Evolutionary conservation across 2,888 invertebrate genomes (phyloP), one percentile per base, ranked within the genome.

Genomic region (Cephus pygmeus): DNA sequence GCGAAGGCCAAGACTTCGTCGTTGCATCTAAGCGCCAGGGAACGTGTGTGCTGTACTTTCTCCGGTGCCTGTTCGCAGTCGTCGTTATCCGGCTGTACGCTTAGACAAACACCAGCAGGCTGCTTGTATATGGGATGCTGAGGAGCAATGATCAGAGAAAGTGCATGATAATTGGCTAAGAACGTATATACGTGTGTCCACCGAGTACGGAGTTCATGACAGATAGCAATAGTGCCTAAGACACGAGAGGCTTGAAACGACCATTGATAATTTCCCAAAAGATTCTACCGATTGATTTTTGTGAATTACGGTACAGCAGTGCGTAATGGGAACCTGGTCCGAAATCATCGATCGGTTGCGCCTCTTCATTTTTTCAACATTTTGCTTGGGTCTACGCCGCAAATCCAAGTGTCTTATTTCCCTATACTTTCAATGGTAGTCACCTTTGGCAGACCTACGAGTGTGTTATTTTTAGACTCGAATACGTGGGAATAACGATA

Each of bases 121-220:
- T 56, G 56, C 56, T 56, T 56, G 56, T 56, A 23, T 2, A 23
- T 23, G 56, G 56, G 56, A 56, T 56, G 56, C 56, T 73, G 69
- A 40, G 73, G 23, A 68, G 34, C 12, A 71, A 12, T 2, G 12
- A 71, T 71, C 71, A 71, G 71, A 71, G 71, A 71, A 71, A 71
- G 71, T n/a, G 4, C 73, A 76, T 73, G 78, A 69, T 76, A 76
- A 78, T 78, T 78, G 78, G 33, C 68, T 35, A 73, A 56, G 56
- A 56, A 9, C 3, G 2, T 69, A 69, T 73, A n/a, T 68, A 68
- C 69, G 71, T 1, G 35, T 74, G 12, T 33, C 31, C 12, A 30
- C 74, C 2, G 23, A 56, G 56, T 56, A 23, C 23, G 9, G 2
- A 56, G 23, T 56, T 23, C 56, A 23, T 23, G 23, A 9, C 23